A percentile compares a stretch with the other conserved stretches of the same genome.
phyloP scores from a whole-genome alignment of 2,113 vertebrate species.

The Tylochromis polylepis region DNA sequence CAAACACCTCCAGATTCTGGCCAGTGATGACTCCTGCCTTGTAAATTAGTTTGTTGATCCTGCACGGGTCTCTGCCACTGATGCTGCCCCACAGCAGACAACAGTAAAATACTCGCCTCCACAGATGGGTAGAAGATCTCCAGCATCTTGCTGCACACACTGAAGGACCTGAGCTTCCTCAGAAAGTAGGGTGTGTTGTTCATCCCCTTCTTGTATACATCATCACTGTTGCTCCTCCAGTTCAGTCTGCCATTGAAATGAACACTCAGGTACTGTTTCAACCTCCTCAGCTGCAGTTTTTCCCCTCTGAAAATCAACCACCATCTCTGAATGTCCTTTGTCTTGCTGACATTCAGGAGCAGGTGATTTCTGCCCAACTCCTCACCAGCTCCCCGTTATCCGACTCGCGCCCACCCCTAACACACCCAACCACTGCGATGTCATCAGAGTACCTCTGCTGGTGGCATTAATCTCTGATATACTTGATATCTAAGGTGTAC shows the following conservation, averaged over 20 bases:
- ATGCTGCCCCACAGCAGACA: neutral
- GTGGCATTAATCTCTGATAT: neutral
- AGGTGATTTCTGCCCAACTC: neutral
- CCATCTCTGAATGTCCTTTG: neutral
- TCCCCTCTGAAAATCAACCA: neutral
- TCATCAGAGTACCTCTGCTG: neutral
- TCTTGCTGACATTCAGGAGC: neutral
- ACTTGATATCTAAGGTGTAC: neutral
- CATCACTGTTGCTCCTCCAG: neutral
- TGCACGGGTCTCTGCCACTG: neutral
- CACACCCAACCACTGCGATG: neutral
- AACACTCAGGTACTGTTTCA: neutral
- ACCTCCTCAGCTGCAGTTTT: neutral
- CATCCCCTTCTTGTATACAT: neutral
- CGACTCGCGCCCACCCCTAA: neutral
- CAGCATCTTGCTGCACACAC: neutral
- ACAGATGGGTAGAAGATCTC: neutral
- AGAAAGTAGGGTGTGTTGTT: neutral
- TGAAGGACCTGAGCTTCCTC: neutral
- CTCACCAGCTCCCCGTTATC: neutral
- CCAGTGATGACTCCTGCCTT: neutral
- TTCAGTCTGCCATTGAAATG: neutral
- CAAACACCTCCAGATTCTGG: neutral
- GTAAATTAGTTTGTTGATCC: neutral
- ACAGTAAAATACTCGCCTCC: neutral